Base-by-base conservation (phyloP, 2,797 vertebrate genomes). In the Fundulus diaphanus region DNA sequence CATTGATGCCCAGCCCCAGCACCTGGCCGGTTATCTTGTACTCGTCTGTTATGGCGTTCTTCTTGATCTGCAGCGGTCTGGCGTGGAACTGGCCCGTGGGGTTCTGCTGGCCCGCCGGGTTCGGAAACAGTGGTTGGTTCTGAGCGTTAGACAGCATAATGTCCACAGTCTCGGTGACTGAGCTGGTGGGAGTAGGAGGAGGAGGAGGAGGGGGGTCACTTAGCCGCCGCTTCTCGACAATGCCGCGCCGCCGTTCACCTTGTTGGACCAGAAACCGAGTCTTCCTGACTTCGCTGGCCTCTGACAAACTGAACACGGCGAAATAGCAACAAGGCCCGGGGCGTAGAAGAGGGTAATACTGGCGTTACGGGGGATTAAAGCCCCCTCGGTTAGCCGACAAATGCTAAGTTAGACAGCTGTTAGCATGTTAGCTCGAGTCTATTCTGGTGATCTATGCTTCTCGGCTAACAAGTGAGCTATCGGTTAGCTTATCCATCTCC, bases 1-100 rank as follows among this genome's bases (percentile, higher is more conserved):
- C 97, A 89, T 99, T 99, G 93, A 99, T 98, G 51, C 98, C 98
- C 80, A 98, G 93, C 3, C 98, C 98, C 89, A 99, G 88, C 75
- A 99, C 98, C 92, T 98, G 97, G 85, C 91, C 97, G 85, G 98
- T 99, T 87, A 99, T 96, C 95, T 97, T 97, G 95, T 99, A 99
- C 73, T 99, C 97, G 81, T 99, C 98, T n/a, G 97, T 97, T 84
- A 99, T 98, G 88, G 97, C 97, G 85, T 96, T 97, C 87, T 96
- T 98, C 94, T 96, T 98, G 76, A 98, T 97, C 89, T 95, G 96
- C 74, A 97, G 93, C 68, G 95, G 92, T 93, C 95, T 97, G 73
- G 90, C 90, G 70, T 96, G 90, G 54, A 93, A 95, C 74, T 95
- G 96, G 72, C 90, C 88, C 22, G 89, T 16, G 0, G 90, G 83